These are phyloP conservation scores for Glyptemys insculpta DNA, from an alignment of 2,797 vertebrate genomes.

Conservation along the genomic window DNA sequence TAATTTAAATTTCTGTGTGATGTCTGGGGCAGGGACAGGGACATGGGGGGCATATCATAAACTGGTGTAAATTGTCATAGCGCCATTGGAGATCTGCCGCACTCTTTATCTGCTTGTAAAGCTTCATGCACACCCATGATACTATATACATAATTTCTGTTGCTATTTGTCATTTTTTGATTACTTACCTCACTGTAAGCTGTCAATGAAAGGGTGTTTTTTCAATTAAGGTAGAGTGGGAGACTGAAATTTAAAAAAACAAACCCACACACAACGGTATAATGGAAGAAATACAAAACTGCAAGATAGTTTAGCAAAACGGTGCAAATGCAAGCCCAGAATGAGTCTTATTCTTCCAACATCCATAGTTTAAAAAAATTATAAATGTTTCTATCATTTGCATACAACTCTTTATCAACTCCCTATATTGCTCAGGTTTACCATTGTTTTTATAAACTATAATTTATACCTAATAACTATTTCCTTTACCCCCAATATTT, in stretches of 20 bases:
- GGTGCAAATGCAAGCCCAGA: not conserved
- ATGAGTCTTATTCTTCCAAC: not conserved
- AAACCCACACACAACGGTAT: not conserved
- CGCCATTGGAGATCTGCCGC: not conserved
- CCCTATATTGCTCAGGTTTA: not conserved
- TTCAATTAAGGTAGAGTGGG: not conserved
- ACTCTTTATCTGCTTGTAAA: not conserved
- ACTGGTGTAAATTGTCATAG: not conserved
- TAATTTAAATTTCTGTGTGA: not conserved
- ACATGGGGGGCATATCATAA: not conserved
- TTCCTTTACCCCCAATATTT: not conserved
- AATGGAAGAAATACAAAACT: not conserved
- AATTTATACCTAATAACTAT: not conserved
- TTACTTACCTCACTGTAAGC: not conserved
- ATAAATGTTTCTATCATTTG: not conserved
- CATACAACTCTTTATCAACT: not conserved
- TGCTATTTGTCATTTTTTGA: not conserved
- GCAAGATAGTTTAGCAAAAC: not conserved
- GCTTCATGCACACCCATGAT: not conserved
- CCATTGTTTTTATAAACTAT: not conserved
- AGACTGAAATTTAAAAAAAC: not conserved
- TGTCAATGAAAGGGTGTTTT: not conserved
- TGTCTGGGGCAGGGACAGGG: not conserved
- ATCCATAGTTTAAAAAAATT: not conserved
- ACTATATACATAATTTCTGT: not conserved